Evolutionary conservation across 2,888 invertebrate genomes (phyloP).

Genomic region (Drosophila buzzatii): DNA sequence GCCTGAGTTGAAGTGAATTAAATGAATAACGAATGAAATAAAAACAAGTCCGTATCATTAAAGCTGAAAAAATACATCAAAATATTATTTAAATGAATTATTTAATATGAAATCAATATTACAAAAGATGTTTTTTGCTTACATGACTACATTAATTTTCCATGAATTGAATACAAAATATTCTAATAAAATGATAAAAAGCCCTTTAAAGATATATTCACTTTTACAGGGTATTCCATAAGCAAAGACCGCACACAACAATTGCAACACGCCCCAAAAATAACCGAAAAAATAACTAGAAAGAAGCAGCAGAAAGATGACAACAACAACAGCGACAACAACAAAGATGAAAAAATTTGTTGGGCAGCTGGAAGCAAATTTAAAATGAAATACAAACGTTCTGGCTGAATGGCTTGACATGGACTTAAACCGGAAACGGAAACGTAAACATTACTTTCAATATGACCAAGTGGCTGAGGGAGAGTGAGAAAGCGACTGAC

Average conservation of each 20-base stretch:
- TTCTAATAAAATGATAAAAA: no score
- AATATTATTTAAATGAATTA: no score
- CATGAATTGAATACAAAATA: no score
- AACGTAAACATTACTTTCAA: slow-evolving; percentile 82
- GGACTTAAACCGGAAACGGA: slow-evolving; percentile 81
- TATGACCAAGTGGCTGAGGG: slow-evolving; percentile 71
- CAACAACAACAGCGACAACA: slow-evolving; percentile 17
- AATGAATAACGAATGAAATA: no score
- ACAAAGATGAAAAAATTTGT: slow-evolving; percentile 12
- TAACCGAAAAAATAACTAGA: slow-evolving; percentile 30
- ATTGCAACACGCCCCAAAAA: slow-evolving; percentile 28
- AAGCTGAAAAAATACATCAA: no score
- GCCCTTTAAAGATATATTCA: neutral
- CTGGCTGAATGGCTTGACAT: slow-evolving; percentile 81
- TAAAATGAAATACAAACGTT: slow-evolving; percentile 80
- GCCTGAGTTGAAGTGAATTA: no score
- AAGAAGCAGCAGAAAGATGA: slow-evolving; percentile 11
- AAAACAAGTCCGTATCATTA: no score
- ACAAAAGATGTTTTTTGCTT: no score
- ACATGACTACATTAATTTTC: no score
- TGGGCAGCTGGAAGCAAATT: slow-evolving; percentile 66
- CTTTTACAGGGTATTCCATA: slow-evolving; percentile 35
- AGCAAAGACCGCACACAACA: slow-evolving; percentile 2
- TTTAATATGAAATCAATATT: no score
- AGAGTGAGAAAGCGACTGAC: slow-evolving; percentile 6